Base-by-base conservation (phyloP, 2,797 vertebrate genomes). In the Echeneis naucrates region DNA sequence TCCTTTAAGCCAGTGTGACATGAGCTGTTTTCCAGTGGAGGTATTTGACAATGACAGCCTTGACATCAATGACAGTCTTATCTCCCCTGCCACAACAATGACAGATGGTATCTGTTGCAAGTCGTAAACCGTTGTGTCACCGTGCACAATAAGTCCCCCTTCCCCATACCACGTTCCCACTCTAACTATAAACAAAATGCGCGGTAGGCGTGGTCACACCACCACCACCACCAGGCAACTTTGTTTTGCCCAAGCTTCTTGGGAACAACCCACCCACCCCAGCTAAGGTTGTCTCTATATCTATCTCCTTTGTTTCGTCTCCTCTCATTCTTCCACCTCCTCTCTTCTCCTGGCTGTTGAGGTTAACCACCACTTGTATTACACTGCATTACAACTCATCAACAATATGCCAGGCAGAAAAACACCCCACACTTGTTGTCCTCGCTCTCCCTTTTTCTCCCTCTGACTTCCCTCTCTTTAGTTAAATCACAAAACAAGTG, bases 291-390 rank as follows among this genome's bases (percentile, higher is more conserved):
- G 9, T 68, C 52, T 62, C 50, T 71, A 45, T 72, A 56, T 79
- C 38, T 37, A 37, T 72, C 67, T 53, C n/a, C n/a, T 72, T 47
- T 74, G 51, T 77, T 66, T 81, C 5, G 8, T 57, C 37, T 60
- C 27, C 5, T 48, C 59, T 17, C 17, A 64, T 26, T 55, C 60
- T 60, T 21, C 44, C 14, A 3, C 57, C 64, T 55, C 10, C 33
- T 58, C 74, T 79, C 67, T 59, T 38, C 64, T 78, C 86, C 87
- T 78, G 74, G 84, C 87, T 80, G 2, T 83, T 89, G 91, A 91
- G 94, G 94, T 94, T 93, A 94, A 95, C 93, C 93, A 87, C 92
- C 88, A 85, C 91, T 95, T 94, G 91, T 95, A 92, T 93, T 91
- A 91, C 91, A 89, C 88, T 92, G 89, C 92, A 90, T 91, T 92